Evolutionary conservation across 2,797 vertebrate species (phyloP).

Genomic region (Clarias fuscus): DNA sequence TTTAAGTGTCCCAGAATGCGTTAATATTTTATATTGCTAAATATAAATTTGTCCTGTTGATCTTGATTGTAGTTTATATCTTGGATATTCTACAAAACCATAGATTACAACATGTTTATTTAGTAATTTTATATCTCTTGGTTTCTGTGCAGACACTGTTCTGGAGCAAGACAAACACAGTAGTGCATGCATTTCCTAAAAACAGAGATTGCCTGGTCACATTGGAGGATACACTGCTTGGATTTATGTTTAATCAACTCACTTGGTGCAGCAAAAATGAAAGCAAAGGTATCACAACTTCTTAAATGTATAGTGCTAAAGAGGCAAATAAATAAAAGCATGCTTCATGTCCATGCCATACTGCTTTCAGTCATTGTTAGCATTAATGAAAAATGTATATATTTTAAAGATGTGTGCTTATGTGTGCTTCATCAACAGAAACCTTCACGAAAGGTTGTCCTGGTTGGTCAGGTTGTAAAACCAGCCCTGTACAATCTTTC

Average conservation of each 20-base stretch:
- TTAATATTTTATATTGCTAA: background rate
- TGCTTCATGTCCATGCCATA: background rate
- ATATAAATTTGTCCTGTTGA: background rate
- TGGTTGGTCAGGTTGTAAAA: constrained; percentile 52
- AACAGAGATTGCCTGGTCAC: constrained; percentile 61
- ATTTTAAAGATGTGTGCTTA: too few relatives aligned
- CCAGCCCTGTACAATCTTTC: constrained; percentile 69
- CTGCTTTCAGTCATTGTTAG: background rate
- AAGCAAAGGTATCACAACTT: constrained; percentile 59
- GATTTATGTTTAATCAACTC: constrained; percentile 60
- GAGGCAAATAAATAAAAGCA: background rate
- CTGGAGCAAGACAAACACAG: constrained; percentile 72
- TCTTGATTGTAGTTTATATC: background rate
- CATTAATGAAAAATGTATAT: background rate
- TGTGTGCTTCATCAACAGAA: constrained; percentile 56
- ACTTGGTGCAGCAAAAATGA: constrained; percentile 72
- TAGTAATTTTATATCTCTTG: background rate
- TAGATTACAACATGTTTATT: background rate
- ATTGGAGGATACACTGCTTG: constrained; percentile 70
- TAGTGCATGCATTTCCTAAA: constrained; percentile 62
- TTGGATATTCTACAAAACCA: background rate
- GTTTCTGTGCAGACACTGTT: constrained; percentile 65
- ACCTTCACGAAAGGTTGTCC: constrained; percentile 67
- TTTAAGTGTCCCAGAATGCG: background rate
- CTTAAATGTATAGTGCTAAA: background rate